These are phyloP conservation scores for Ardeotis arabs DNA, from an alignment of 2,113 vertebrate genomes.

Conservation along the genomic window DNA sequence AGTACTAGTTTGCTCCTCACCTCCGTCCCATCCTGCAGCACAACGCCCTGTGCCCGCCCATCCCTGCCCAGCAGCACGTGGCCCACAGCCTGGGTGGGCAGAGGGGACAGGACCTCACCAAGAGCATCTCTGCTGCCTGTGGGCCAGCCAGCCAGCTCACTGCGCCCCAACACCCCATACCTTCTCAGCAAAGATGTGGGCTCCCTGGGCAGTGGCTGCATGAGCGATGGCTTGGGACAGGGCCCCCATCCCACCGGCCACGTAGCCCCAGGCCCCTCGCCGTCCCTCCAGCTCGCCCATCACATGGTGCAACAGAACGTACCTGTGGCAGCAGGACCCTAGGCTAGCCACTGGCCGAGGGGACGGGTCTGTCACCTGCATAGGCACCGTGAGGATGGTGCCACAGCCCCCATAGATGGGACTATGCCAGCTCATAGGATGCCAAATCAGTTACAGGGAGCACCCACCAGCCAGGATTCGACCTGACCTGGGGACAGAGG, in stretches of 20 bases:
- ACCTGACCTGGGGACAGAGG: not conserved
- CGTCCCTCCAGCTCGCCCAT: constrained; percentile 88
- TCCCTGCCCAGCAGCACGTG: constrained; percentile 80
- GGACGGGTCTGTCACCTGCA: not conserved
- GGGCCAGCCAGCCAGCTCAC: not conserved
- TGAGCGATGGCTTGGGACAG: constrained; percentile 84
- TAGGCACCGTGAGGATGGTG: not conserved
- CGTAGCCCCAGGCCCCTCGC: constrained; percentile 89
- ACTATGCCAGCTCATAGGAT: not conserved
- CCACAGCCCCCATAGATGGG: not conserved
- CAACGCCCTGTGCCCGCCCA: constrained; percentile 75
- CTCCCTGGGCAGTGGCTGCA: constrained; percentile 79
- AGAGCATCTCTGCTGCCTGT: not conserved
- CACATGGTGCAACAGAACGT: constrained; percentile 90
- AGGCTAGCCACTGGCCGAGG: not conserved
- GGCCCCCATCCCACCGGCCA: constrained; percentile 92
- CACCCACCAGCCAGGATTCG: not conserved
- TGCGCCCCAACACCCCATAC: constrained; percentile 12
- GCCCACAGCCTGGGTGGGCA: constrained; percentile 74
- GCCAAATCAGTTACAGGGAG: no score
- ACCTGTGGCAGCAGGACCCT: constrained; percentile 63
- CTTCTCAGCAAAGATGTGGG: constrained; percentile 87
- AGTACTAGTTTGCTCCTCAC: constrained; percentile 89
- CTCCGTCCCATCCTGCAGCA: constrained; percentile 85
- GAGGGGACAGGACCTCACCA: not conserved